Conservation (phyloP, 2,888 invertebrate species). For the Sclerodermus sp. region DNA sequence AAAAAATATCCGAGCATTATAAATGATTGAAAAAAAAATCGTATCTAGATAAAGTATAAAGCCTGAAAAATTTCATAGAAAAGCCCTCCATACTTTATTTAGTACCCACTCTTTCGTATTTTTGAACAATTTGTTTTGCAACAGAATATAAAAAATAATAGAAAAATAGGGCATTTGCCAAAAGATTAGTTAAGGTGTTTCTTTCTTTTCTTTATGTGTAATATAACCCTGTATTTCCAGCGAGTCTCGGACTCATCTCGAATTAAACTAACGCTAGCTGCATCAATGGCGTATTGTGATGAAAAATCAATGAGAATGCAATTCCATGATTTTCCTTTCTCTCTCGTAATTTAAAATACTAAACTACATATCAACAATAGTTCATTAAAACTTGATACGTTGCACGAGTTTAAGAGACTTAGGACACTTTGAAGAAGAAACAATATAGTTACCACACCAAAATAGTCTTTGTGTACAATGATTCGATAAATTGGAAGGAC, state of each 20-base stretch:
- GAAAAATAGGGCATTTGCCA: slow-evolving; percentile 5
- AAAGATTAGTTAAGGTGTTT: slow-evolving; percentile 6
- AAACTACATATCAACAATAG: background rate
- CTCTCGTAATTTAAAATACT: background rate
- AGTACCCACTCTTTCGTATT: too few relatives aligned
- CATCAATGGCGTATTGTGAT: background rate
- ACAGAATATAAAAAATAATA: slow-evolving; percentile 13
- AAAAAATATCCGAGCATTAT: too few relatives aligned
- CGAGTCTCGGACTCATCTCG: background rate
- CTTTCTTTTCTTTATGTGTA: slow-evolving; percentile 8
- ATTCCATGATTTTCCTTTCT: background rate
- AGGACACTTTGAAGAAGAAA: too few relatives aligned
- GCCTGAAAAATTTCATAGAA: too few relatives aligned
- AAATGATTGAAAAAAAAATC: too few relatives aligned
- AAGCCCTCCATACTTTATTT: too few relatives aligned
- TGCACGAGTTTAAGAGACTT: background rate
- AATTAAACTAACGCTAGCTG: background rate
- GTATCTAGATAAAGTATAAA: too few relatives aligned
- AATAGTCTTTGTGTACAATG: too few relatives aligned
- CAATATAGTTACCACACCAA: too few relatives aligned
- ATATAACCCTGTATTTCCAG: slow-evolving; percentile 5
- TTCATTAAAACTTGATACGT: background rate
- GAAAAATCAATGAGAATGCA: background rate
- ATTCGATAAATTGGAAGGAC: slow-evolving; percentile 10
- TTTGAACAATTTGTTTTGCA: slow-evolving; percentile 1